Conservation (phyloP, 2,113 vertebrate genomes). For the Hippocampus abdominalis region DNA sequence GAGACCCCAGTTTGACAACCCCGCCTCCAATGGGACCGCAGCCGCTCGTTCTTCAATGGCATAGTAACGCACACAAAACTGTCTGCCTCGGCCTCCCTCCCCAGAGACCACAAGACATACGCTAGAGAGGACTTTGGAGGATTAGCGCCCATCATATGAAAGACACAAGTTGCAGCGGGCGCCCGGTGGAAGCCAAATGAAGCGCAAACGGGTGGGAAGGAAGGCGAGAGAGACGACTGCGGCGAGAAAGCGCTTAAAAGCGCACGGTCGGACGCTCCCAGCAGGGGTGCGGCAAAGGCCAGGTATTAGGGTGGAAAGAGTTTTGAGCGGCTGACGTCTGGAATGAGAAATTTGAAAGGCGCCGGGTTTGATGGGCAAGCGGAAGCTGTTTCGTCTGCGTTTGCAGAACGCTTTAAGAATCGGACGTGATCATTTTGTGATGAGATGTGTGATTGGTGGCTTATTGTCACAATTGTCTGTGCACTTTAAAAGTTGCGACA, state of each 20-base stretch:
- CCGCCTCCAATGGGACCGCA: conserved; percentile 21
- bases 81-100: conserved; percentile 32
- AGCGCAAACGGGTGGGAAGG: conserved; percentile 20
- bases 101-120: conserved; percentile 31
- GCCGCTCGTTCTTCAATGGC: conserved; percentile 28
- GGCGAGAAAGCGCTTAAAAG: conserved; percentile 14
- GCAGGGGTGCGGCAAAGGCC: conserved; percentile 38
- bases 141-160: conserved; percentile 46
- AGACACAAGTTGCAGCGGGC: not conserved
- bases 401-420: too few species aligned
- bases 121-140: conserved; percentile 35
- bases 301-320: conserved; percentile 30
- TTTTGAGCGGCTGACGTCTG: conserved; percentile 32
- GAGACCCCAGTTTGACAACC: not conserved
- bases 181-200: not conserved
- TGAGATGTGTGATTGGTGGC: too few species aligned
- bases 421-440: too few species aligned
- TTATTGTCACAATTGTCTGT: too few species aligned
- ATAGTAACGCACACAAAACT: conserved; percentile 47
- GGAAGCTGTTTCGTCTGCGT: too few species aligned
- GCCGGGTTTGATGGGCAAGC: not conserved
- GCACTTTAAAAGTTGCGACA: too few species aligned
- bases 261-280: conserved; percentile 33
- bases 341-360: conserved; percentile 19
- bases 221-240: conserved; percentile 6